phyloP scores from a whole-genome alignment of 2,797 vertebrate species.

The Hippocampus kuda region DNA sequence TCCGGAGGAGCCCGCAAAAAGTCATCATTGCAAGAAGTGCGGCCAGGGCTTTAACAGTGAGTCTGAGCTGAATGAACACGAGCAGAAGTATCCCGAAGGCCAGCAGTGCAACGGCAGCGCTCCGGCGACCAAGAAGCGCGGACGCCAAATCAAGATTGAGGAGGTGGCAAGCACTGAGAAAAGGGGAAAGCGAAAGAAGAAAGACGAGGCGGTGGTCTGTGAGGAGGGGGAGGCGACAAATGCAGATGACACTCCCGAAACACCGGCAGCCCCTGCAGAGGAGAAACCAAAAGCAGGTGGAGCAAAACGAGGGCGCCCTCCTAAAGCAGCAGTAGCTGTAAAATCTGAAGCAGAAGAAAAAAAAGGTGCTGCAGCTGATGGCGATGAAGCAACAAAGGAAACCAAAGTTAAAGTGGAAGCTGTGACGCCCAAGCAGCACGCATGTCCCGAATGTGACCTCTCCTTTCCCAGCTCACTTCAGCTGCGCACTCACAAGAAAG shows the following conservation, averaged over 20 bases:
- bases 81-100: conserved; percentile 67
- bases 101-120: conserved; percentile 67
- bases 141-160: conserved; percentile 56
- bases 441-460: conserved; percentile 63
- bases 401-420: conserved; percentile 53
- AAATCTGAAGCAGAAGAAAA: conserved; percentile 46
- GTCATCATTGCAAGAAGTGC: conserved; percentile 68
- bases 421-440: conserved; percentile 39
- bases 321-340: conserved; percentile 40
- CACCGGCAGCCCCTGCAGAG: conserved; percentile 27
- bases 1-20: conserved; percentile 56
- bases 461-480: conserved; percentile 53
- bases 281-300: conserved; percentile 52
- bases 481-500: conserved; percentile 69
- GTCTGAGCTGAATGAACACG: conserved; percentile 63
- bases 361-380: conserved; percentile 37
- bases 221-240: conserved; percentile 38
- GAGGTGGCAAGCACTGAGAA: conserved; percentile 55
- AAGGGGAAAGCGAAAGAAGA: conserved; percentile 63
- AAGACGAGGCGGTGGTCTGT: conserved; percentile 42
- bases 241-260: conserved; percentile 33
- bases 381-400: conserved; percentile 35
- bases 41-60: conserved; percentile 65
- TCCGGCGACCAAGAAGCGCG: conserved; percentile 59
- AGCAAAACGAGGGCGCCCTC: conserved; percentile 56